Conservation (phyloP, 1,140 invertebrate species). For the Platorchestia sp. region DNA sequence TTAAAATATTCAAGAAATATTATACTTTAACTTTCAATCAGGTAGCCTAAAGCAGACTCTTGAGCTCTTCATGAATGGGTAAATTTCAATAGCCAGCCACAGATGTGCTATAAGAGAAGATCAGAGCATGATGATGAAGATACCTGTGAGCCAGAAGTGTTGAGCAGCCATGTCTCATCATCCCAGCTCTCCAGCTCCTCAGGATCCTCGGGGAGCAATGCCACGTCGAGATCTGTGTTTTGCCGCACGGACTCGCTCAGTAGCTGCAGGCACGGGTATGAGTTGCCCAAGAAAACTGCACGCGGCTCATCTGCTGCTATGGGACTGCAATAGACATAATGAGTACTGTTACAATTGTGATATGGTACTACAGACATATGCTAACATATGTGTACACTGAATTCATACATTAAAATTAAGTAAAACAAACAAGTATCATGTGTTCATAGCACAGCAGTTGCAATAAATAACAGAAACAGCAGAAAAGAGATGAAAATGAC, state of each 20-base stretch:
- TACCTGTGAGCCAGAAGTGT: neutral
- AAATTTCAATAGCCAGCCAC: neutral
- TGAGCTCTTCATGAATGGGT: no score
- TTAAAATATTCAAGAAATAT: no score
- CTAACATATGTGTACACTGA: neutral
- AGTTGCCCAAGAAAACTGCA: conserved; percentile 37
- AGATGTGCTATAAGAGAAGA: neutral
- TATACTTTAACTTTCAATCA: no score
- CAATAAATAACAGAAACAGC: no score
- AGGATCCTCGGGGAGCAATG: neutral
- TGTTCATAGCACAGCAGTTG: no score
- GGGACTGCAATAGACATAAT: neutral
- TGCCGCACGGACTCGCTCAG: conserved; percentile 31
- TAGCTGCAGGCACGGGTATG: conserved; percentile 23
- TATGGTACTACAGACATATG: neutral
- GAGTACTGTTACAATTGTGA: neutral
- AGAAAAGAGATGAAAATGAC: no score
- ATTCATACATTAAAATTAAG: no score
- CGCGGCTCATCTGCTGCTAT: neutral
- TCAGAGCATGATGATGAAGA: neutral
- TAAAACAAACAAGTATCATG: no score
- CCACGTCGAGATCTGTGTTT: neutral
- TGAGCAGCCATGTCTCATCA: neutral
- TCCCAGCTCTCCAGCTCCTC: conserved; percentile 4
- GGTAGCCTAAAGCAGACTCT: no score